phyloP scores from a whole-genome alignment of 2,797 vertebrate species.

The Epinephelus malabaricus region DNA sequence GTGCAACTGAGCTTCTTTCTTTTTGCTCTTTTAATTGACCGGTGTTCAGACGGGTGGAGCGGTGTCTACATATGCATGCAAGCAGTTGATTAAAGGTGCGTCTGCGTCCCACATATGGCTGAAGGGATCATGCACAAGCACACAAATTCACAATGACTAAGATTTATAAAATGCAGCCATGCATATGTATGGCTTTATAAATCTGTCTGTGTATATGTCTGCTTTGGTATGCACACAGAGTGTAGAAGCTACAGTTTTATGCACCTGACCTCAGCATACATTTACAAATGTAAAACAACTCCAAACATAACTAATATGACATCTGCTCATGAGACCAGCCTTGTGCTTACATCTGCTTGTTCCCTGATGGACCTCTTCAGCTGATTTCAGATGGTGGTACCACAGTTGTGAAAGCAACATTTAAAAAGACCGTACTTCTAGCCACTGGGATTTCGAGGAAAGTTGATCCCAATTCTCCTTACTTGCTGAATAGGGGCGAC shows the following conservation, averaged over 20 bases:
- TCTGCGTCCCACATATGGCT: background rate
- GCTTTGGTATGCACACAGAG: constrained; percentile 1
- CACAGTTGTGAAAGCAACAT: constrained; percentile 7
- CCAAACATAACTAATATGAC: constrained; percentile 8
- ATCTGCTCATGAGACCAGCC: constrained; percentile 14
- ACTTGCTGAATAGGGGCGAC: constrained; percentile 29
- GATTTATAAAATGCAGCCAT: background rate
- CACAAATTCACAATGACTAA: constrained; percentile 10
- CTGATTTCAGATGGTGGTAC: constrained; percentile 17
- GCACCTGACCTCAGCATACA: constrained; percentile 9
- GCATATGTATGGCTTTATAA: constrained; percentile 24
- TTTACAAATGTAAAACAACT: background rate
- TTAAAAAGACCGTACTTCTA: constrained; percentile 16
- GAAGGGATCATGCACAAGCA: constrained; percentile 1
- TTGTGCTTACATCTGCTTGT: constrained; percentile 5
- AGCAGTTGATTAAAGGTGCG: constrained; percentile 12
- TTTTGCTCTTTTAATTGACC: background rate
- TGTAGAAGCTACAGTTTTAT: background rate
- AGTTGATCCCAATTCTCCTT: constrained; percentile 35
- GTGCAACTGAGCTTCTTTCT: background rate
- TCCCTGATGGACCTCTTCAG: constrained; percentile 13
- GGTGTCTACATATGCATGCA: background rate
- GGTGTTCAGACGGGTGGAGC: background rate
- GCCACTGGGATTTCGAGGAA: constrained; percentile 30
- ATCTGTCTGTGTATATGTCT: background rate